A percentile compares a stretch with the other conserved stretches of the same genome.
These are phyloP conservation scores for Odontamblyopus lacepedii DNA, from an alignment of 2,797 vertebrate genomes.

Conservation along the genomic window DNA sequence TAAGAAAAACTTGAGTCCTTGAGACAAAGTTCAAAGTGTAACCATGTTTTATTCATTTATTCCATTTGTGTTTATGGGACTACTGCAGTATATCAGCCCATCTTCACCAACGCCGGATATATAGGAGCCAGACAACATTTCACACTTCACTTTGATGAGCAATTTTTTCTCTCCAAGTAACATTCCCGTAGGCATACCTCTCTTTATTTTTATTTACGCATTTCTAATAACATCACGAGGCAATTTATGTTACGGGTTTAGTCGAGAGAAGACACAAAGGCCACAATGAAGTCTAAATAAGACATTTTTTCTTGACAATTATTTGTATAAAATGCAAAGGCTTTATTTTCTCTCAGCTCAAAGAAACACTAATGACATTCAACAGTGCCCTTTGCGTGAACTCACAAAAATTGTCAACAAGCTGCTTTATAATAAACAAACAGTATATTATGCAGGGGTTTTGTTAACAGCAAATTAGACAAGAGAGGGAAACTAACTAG, in stretches of 20 bases:
- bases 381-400: conserved; percentile 8
- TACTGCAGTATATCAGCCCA: background rate
- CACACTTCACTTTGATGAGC: conserved; percentile 11
- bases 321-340: conserved; percentile 6
- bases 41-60: conserved; percentile 3
- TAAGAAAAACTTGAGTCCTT: background rate
- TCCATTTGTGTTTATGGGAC: conserved; percentile 2
- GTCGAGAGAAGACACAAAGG: background rate
- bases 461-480: conserved; percentile 4
- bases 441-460: conserved; percentile 1
- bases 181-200: background rate
- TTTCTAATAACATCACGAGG: background rate
- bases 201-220: background rate
- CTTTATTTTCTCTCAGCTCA: background rate
- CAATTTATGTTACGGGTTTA: background rate
- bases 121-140: conserved; percentile 1
- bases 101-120: background rate
- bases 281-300: background rate
- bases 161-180: background rate
- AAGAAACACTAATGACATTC: background rate
- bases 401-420: background rate
- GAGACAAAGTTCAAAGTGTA: background rate
- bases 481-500: background rate
- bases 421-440: background rate
- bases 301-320: background rate